Conservation (phyloP, 2,797 vertebrate species). For the Tragelaphus oryx region DNA sequence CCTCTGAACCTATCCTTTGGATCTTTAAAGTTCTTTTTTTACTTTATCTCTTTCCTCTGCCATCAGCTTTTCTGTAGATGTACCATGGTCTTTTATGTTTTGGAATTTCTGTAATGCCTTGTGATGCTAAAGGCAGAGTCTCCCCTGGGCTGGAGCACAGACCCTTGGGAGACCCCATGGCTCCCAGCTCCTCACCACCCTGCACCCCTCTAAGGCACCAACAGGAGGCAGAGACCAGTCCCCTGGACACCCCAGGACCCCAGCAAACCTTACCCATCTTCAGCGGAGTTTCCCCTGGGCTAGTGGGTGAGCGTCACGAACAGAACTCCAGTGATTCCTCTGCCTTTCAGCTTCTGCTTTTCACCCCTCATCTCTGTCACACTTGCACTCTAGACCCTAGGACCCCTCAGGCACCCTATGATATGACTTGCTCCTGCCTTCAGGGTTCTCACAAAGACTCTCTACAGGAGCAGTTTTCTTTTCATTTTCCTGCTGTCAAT, state of each 20-base stretch:
- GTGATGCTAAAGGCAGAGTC: background rate
- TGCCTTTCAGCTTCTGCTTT: background rate
- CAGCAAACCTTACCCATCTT: background rate
- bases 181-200: background rate
- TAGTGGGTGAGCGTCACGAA: background rate
- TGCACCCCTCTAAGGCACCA: background rate
- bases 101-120: background rate
- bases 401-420: background rate
- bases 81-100: background rate
- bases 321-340: background rate
- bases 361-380: background rate
- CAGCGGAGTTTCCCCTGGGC: background rate
- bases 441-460: background rate
- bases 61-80: background rate
- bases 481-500: background rate
- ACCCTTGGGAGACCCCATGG: background rate
- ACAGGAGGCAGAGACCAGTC: background rate
- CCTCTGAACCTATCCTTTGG: background rate
- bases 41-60: background rate
- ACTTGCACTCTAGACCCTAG: background rate
- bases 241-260: background rate
- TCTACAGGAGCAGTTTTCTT: background rate
- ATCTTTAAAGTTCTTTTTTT: background rate
- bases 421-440: background rate
- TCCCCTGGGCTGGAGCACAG: background rate